Base-by-base conservation (phyloP, 2,113 vertebrate genomes). In the Agapornis roseicollis region DNA sequence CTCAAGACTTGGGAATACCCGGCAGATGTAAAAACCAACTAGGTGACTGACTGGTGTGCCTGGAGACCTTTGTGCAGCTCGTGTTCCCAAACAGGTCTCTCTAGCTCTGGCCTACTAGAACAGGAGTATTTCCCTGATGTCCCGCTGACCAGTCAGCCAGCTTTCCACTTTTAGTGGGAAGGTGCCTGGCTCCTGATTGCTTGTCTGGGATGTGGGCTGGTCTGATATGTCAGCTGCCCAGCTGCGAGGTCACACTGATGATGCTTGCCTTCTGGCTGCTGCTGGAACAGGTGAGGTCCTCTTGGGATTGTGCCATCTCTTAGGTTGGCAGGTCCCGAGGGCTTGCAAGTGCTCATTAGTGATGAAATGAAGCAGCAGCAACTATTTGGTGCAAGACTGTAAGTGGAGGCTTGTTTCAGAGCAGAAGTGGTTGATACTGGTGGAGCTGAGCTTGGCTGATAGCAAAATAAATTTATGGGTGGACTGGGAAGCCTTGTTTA, bases 151-250 rank as follows among this genome's bases (percentile, higher is more conserved):
- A 2, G 73, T 78, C 55, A 78, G 46, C 28, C n/a, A 42, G 17
- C 15, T 56, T 89, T 86, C 52, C 7, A 22, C 25, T 71, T 66
- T 7, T 44, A 16, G 29, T 52, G 70, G 61, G 65, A 79, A 70
- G 28, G 8, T 87, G 37, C 22, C 13, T 4, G 5, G 14, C 47
- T 87, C 29, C 73, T 52, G 42, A 35, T 66, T 0, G 0, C 18
- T 33, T 70, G 28, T 46, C 37, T 14, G 28, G 27, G 10, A 39
- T 8, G 4, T 78, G 64, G 64, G 49, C 27, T 49, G 49, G 16
- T 70, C 58, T 73, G 41, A n/a, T 1, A 1, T 10, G 2, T 90
- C 5, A 3, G 31, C 42, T 79, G 73, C 28, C 63, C 16, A 20
- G 16, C 37, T 69, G 65, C 60, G 79, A 82, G 72, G 61, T 87